A percentile compares a stretch with the other conserved stretches of the same genome.
Evolutionary conservation across 2,113 vertebrate species (phyloP).

Genomic region (Oncorhynchus kisutch): DNA sequence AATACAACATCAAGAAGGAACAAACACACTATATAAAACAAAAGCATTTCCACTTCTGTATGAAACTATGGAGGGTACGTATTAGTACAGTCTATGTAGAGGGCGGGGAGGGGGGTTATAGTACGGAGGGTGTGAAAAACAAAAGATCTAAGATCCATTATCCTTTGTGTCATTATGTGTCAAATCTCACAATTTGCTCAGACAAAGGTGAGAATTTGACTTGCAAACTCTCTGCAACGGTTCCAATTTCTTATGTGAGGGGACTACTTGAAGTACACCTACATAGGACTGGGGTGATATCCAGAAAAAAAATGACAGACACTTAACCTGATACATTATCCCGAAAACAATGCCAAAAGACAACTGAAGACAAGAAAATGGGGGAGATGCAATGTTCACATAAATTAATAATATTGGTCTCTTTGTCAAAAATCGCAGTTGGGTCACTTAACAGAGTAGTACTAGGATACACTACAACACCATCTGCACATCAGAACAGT

Average conservation of each 20-base stretch:
- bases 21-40: not conserved
- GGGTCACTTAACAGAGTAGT: not conserved
- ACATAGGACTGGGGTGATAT: conserved; percentile 14
- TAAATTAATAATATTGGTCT: no score
- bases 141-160: conserved; percentile 10
- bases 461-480: conserved; percentile 8
- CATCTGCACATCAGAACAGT: not conserved
- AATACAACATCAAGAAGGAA: conserved; percentile 14
- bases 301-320: conserved; percentile 33
- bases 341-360: conserved; percentile 73
- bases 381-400: no score
- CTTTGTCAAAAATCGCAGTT: conserved; percentile 23
- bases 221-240: conserved; percentile 51
- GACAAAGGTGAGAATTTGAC: conserved; percentile 52
- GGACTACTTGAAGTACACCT: conserved; percentile 32
- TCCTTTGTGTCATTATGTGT: conserved; percentile 45
- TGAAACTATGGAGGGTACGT: not conserved
- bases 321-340: conserved; percentile 75
- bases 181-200: conserved; percentile 52
- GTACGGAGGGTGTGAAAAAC: not conserved
- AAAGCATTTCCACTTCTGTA: not conserved
- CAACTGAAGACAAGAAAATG: conserved; percentile 55
- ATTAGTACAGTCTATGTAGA: not conserved
- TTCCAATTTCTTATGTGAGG: conserved; percentile 10
- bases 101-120: not conserved